phyloP scores from a whole-genome alignment of 2,113 vertebrate species.

The Butorides virescens region DNA sequence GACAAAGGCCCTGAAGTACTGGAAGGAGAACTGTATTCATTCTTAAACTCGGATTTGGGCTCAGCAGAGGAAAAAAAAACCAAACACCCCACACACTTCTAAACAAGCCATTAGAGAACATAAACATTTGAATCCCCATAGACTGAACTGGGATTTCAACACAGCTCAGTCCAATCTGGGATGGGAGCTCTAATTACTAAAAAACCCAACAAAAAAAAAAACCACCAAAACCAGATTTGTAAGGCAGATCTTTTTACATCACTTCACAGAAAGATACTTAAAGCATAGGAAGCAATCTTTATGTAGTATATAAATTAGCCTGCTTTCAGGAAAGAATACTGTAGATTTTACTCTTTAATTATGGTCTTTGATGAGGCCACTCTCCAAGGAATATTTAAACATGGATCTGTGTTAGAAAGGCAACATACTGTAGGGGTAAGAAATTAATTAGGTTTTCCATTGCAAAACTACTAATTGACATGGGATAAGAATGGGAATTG shows the following conservation, averaged over 20 bases:
- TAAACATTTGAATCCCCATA: background rate
- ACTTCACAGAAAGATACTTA: background rate
- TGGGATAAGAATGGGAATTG: background rate
- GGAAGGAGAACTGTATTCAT: background rate
- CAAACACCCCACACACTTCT: background rate
- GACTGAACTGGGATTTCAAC: background rate
- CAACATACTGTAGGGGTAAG: background rate
- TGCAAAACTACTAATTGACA: background rate
- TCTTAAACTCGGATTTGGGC: background rate
- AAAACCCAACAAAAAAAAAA: background rate
- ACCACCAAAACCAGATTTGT: background rate
- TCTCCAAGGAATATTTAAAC: background rate
- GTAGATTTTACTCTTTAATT: background rate
- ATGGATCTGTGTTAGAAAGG: background rate
- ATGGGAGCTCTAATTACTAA: background rate
- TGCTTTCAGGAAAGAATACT: background rate
- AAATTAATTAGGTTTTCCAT: constrained; percentile 5
- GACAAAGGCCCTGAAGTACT: background rate
- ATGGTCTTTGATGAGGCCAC: background rate
- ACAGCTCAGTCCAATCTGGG: background rate
- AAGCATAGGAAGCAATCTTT: background rate
- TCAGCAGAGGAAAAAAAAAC: background rate
- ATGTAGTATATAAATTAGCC: background rate
- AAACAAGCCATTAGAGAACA: background rate
- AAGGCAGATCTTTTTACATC: background rate